Evolutionary conservation across 1,140 invertebrate species (phyloP).

Genomic region (Lanistes nyassanus): DNA sequence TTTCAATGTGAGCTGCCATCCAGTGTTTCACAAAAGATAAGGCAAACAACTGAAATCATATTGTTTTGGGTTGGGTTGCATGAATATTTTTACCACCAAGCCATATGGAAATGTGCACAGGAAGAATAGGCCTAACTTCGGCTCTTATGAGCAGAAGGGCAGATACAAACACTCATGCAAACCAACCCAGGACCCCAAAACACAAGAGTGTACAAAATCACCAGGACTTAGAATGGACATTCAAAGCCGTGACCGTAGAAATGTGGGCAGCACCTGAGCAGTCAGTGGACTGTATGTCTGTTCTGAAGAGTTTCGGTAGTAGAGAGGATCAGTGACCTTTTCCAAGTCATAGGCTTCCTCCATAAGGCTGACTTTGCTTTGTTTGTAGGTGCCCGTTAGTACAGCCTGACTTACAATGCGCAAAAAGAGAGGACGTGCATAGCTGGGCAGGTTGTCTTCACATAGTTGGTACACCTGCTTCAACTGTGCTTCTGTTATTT

Average conservation of each 20-base stretch:
- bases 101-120: too few species aligned
- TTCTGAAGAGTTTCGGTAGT: conserved; percentile 73
- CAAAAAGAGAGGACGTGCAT: conserved; percentile 88
- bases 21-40: too few species aligned
- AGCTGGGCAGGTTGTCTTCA: conserved; percentile 75
- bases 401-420: conserved; percentile 70
- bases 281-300: conserved; percentile 74
- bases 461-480: conserved; percentile 48
- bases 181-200: too few species aligned
- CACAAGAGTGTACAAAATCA: too few species aligned
- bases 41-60: too few species aligned
- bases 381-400: conserved; percentile 55
- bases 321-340: conserved; percentile 81
- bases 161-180: too few species aligned
- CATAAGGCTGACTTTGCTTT: conserved; percentile 72
- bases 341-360: conserved; percentile 88
- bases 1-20: too few species aligned
- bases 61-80: too few species aligned
- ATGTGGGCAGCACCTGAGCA: conserved; percentile 65
- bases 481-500: conserved; percentile 36
- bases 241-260: conserved; percentile 27
- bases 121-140: too few species aligned
- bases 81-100: too few species aligned
- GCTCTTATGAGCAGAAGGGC: too few species aligned
- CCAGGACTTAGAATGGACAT: too few species aligned